Conservation (phyloP, 1,140 invertebrate species). For the Drosophila ironensis region DNA sequence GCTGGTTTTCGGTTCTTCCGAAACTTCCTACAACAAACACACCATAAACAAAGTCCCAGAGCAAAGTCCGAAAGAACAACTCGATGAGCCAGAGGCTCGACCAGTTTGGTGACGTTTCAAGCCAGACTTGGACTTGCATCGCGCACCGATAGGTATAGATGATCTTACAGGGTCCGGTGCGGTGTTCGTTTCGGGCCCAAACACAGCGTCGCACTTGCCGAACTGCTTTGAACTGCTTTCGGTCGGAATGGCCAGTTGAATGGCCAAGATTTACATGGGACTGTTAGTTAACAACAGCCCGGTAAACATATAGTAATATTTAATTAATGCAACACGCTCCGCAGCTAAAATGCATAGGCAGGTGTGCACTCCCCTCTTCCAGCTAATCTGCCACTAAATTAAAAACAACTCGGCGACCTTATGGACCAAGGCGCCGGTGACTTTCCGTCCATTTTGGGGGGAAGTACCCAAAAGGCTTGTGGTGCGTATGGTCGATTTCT, state of each 20-base stretch:
- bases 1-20: slow-evolving; percentile 15
- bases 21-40: too few species aligned
- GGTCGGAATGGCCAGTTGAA: slow-evolving; percentile 24
- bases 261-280: slow-evolving; percentile 43
- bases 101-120: slow-evolving; percentile 38
- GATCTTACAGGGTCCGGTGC: neutral
- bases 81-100: slow-evolving; percentile 34
- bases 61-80: slow-evolving; percentile 33
- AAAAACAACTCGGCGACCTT: slow-evolving; percentile 18
- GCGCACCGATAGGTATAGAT: too few species aligned
- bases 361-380: too few species aligned
- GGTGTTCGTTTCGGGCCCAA: slow-evolving; percentile 32
- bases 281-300: slow-evolving; percentile 28
- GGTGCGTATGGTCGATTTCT: too few species aligned
- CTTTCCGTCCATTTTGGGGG: slow-evolving; percentile 10
- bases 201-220: slow-evolving; percentile 35
- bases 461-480: slow-evolving; percentile 6
- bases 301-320: slow-evolving; percentile 21
- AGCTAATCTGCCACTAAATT: slow-evolving; percentile 7
- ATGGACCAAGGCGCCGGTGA: neutral
- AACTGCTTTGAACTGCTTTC: slow-evolving; percentile 56
- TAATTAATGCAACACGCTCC: slow-evolving; percentile 52
- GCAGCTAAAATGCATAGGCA: slow-evolving; percentile 12
- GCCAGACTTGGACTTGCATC: slow-evolving; percentile 25
- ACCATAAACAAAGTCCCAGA: slow-evolving; percentile 1